These are phyloP conservation scores for Gari tellinella DNA, from an alignment of 2,888 invertebrate species.

Conservation along the genomic window DNA sequence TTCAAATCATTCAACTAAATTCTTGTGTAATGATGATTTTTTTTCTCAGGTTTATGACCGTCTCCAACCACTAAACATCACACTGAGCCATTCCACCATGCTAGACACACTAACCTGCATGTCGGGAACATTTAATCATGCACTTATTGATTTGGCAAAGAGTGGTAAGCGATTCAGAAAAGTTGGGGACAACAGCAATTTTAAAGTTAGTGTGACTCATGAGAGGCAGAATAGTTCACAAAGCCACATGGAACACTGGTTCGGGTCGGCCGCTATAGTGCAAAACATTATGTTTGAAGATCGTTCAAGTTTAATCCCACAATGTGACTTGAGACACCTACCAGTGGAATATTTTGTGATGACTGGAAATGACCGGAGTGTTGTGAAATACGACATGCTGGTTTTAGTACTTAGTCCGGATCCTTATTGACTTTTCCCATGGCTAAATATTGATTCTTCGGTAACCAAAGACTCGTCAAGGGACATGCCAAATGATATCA, in stretches of 20 bases:
- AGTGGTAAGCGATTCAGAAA: not conserved
- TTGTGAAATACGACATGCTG: not conserved
- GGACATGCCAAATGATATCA: not conserved
- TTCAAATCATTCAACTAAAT: too few species aligned
- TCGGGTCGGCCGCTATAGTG: conserved; percentile 9
- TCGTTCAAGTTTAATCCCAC: not conserved
- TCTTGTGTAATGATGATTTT: too few species aligned
- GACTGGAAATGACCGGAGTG: conserved; percentile 4
- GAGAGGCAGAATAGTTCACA: not conserved
- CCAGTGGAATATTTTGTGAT: not conserved
- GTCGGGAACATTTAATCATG: not conserved
- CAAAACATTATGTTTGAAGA: not conserved
- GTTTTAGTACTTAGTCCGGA: too few species aligned
- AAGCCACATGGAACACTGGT: conserved; percentile 14
- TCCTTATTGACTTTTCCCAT: too few species aligned
- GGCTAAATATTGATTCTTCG: conserved; percentile 13
- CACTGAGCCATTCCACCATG: not conserved
- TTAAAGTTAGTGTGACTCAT: conserved; percentile 1
- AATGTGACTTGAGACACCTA: not conserved
- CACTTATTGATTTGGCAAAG: conserved; percentile 1
- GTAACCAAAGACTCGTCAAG: not conserved
- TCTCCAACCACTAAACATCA: conserved; percentile 9
- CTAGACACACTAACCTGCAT: not conserved
- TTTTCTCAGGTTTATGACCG: conserved; percentile 10
- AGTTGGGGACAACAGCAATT: conserved; percentile 12